Evolutionary conservation across 2,888 invertebrate genomes (phyloP).

Genomic region (Drosophila anceps): DNA sequence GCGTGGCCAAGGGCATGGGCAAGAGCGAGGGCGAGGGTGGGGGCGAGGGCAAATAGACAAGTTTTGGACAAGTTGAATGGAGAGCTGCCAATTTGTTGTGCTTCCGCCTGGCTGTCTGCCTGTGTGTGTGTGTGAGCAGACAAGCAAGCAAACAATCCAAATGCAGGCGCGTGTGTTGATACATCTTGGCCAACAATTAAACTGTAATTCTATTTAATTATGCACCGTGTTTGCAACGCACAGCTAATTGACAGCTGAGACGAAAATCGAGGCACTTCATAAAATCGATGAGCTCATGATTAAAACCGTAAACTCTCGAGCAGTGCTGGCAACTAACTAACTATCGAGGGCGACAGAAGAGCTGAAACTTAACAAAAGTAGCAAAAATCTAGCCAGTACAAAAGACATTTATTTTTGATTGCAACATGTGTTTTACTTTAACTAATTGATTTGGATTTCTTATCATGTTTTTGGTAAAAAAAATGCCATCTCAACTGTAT

Average conservation of each 20-base stretch:
- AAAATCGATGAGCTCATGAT: slow-evolving; percentile 65
- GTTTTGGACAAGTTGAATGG: slow-evolving; percentile 66
- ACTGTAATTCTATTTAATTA: slow-evolving; percentile 76
- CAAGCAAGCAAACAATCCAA: slow-evolving; percentile 31
- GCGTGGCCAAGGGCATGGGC: slow-evolving; percentile 25
- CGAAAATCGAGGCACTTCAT: slow-evolving; percentile 53
- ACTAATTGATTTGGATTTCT: too few relatives aligned
- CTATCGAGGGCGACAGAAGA: background rate
- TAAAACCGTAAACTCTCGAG: slow-evolving; percentile 35
- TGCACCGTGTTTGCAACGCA: slow-evolving; percentile 45
- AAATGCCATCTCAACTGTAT: too few relatives aligned
- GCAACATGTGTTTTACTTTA: too few relatives aligned
- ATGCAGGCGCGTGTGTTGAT: slow-evolving; percentile 62
- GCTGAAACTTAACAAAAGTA: background rate
- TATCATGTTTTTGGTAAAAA: too few relatives aligned
- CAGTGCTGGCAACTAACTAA: background rate
- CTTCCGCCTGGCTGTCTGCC: background rate
- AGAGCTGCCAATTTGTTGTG: slow-evolving; percentile 69
- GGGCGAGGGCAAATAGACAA: slow-evolving; percentile 13
- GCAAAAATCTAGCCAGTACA: too few relatives aligned
- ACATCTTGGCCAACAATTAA: slow-evolving; percentile 69
- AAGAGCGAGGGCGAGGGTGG: background rate
- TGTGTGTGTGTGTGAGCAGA: slow-evolving; percentile 19
- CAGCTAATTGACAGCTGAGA: slow-evolving; percentile 65
- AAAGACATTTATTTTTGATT: too few relatives aligned